Evolutionary conservation across 2,888 invertebrate species (phyloP), one percentile per base, ranked within the genome.

Genomic region (Troides oblongomaculatus): DNA sequence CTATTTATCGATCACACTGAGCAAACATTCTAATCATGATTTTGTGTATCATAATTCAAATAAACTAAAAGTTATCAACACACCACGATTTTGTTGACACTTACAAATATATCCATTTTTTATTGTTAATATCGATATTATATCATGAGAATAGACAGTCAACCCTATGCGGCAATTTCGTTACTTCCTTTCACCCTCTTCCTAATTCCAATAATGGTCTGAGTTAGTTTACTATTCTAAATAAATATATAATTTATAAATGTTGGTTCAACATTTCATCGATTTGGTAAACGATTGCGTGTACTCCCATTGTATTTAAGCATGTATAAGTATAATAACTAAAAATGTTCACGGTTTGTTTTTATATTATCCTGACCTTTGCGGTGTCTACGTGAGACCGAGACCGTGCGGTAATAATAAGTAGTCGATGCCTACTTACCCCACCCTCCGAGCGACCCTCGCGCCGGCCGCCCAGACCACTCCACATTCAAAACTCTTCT

Each of bases 141-240:
- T 39, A 39, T 83, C 82, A 81, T 85, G 84, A 84, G 84, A 88
- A 87, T 87, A 86, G 86, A 87, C 81, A 82, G 80, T 82, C 82
- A 85, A 85, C 84, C 84, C 83, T 30, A 84, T 81, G 82, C 82
- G 80, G 84, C 80, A 81, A 79, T 79, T 80, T 80, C 76, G 36
- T 58, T 30, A 18, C 46, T 77, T 75, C 53, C 53, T 53, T 17
- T 53, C 76, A 75, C 77, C 83, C 78, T 81, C 75, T 78, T 80
- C 80, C 79, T 84, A 82, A 84, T 84, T 75, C 79, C 79, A 81
- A 80, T 85, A 83, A 84, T 83, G 81, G 80, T 76, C 81, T 81
- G 78, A 80, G 78, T 81, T 76, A 75, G 74, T 79, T 79, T 76
- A 77, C 77, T 74, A 76, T 82, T 76, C 77, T 72, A 64, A 53